Evolutionary conservation across 2,888 invertebrate genomes (phyloP).

Genomic region (Bellardia bayeri): DNA sequence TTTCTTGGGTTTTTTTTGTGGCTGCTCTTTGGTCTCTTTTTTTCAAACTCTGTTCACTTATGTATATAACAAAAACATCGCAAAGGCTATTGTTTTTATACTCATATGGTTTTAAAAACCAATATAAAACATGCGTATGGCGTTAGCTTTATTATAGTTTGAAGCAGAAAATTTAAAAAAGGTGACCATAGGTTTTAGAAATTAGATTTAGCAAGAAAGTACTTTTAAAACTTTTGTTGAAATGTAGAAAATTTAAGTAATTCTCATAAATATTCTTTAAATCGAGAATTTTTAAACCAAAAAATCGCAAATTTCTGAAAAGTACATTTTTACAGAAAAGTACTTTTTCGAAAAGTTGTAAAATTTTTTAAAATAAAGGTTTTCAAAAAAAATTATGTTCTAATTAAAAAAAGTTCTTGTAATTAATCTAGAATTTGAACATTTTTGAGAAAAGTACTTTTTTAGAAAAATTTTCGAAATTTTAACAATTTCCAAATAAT

Average conservation of each 20-base stretch:
- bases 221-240: too few relatives aligned
- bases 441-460: background rate
- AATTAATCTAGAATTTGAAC: too few relatives aligned
- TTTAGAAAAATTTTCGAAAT: background rate
- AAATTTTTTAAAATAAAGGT: too few relatives aligned
- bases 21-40: background rate
- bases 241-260: too few relatives aligned
- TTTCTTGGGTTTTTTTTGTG: constrained; percentile 32
- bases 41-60: background rate
- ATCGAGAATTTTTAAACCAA: too few relatives aligned
- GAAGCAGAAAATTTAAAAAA: background rate
- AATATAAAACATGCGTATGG: constrained; percentile 50
- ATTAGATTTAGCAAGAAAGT: too few relatives aligned
- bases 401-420: too few relatives aligned
- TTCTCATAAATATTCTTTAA: too few relatives aligned
- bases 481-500: too few relatives aligned
- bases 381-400: too few relatives aligned
- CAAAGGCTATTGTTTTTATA: background rate
- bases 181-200: constrained; percentile 15
- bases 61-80: constrained; percentile 17
- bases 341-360: background rate
- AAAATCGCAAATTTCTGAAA: too few relatives aligned
- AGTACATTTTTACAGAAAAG: background rate
- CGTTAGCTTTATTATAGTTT: constrained; percentile 18
- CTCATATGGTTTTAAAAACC: constrained; percentile 25